Percentiles rank a stretch among this genome's conserved stretches.
Evolutionary conservation across 2,797 vertebrate genomes (phyloP).

Genomic region (Malurus leucopterus): DNA sequence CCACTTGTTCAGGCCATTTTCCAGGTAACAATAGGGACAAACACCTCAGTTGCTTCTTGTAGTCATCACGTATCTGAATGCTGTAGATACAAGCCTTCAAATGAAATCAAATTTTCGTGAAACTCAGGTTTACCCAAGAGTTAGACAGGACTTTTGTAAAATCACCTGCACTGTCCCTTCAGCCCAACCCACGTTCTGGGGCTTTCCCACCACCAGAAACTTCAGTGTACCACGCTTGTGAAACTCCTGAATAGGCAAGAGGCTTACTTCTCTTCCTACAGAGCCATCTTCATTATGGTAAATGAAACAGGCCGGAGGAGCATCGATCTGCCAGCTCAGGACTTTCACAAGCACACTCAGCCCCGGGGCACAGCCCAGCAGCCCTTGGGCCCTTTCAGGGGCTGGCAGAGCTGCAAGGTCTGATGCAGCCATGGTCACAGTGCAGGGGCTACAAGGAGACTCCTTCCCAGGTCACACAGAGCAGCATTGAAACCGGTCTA

Average conservation of each 20-base stretch:
- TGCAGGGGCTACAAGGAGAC: neutral
- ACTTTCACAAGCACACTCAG: neutral
- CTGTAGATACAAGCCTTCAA: neutral
- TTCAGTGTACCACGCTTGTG: neutral
- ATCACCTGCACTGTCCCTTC: neutral
- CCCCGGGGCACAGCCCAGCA: neutral
- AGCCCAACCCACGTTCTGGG: neutral
- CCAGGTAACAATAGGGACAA: neutral
- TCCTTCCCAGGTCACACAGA: neutral
- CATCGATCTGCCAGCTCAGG: neutral
- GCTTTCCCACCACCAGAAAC: slow-evolving; percentile 41
- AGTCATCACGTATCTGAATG: neutral
- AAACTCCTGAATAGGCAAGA: slow-evolving; percentile 54
- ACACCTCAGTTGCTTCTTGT: neutral
- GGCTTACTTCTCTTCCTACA: slow-evolving; percentile 18
- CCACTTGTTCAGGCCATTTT: neutral
- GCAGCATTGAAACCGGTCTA: neutral
- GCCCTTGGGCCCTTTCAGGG: neutral
- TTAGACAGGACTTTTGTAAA: neutral
- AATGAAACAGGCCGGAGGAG: slow-evolving; percentile 6
- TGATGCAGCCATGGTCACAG: neutral
- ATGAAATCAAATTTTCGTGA: neutral
- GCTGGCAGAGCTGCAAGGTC: neutral
- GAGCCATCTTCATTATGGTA: neutral
- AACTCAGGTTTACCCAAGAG: neutral